Evolutionary conservation across 2,797 vertebrate genomes (phyloP).

Genomic region (Aphelocoma californica): DNA sequence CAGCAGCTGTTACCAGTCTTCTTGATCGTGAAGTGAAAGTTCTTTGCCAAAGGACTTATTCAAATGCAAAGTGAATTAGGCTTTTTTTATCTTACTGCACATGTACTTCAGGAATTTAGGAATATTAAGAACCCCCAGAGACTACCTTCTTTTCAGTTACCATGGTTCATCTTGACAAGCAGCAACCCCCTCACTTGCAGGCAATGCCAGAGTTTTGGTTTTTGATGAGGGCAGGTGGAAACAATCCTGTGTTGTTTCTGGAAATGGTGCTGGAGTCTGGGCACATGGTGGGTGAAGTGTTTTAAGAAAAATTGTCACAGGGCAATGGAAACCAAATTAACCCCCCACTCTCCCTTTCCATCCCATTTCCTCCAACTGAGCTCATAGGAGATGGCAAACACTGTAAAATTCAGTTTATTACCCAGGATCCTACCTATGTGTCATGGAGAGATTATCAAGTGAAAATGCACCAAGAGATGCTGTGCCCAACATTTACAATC

Average conservation of each 20-base stretch:
- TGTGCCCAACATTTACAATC: not conserved
- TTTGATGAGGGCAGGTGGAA: not conserved
- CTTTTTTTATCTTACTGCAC: conserved; percentile 15
- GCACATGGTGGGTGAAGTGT: not conserved
- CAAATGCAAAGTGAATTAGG: not conserved
- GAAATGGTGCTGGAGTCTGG: not conserved
- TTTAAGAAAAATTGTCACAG: not conserved
- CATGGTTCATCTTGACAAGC: not conserved
- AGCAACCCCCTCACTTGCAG: not conserved
- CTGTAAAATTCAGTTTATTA: not conserved
- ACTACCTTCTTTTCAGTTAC: conserved; percentile 19
- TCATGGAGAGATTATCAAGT: not conserved
- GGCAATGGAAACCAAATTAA: not conserved
- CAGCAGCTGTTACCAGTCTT: not conserved
- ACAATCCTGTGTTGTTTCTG: not conserved
- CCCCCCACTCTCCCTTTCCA: not conserved
- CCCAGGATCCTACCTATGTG: not conserved
- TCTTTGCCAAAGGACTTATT: not conserved
- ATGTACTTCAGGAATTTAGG: not conserved
- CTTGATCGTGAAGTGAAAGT: not conserved
- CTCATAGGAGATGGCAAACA: not conserved
- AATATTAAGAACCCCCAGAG: conserved; percentile 17
- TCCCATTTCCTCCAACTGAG: not conserved
- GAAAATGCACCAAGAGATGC: not conserved
- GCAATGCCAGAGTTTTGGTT: not conserved